phyloP scores from a whole-genome alignment of 2,797 vertebrate genomes.

The Ptychobarbus kaznakovi region DNA sequence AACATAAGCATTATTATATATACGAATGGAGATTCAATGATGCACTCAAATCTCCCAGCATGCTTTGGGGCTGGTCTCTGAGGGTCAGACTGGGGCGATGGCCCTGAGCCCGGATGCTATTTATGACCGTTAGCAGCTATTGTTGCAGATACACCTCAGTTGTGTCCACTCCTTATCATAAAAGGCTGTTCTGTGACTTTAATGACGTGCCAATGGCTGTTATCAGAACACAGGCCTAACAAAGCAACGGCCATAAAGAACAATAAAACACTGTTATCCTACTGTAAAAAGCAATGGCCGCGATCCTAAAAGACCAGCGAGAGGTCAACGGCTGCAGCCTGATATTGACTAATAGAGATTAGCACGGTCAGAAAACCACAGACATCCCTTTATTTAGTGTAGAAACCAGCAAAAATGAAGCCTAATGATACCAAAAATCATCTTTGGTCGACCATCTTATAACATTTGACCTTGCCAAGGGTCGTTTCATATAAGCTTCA shows the following conservation, averaged over 20 bases:
- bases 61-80: constrained; percentile 58
- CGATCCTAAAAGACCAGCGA: constrained; percentile 73
- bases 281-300: constrained; percentile 81
- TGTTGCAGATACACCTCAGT: constrained; percentile 70
- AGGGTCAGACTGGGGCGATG: constrained; percentile 67
- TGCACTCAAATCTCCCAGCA: constrained; percentile 6
- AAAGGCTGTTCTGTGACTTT: constrained; percentile 78
- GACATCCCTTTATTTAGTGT: constrained; percentile 66
- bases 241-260: constrained; percentile 78
- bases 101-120: constrained; percentile 60
- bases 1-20: too few relatives aligned
- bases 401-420: constrained; percentile 51
- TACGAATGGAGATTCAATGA: too few relatives aligned
- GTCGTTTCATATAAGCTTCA: not conserved
- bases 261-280: constrained; percentile 80
- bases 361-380: constrained; percentile 76
- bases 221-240: constrained; percentile 79
- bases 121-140: constrained; percentile 71
- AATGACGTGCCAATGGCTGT: constrained; percentile 78
- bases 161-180: constrained; percentile 77
- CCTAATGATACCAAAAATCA: not conserved
- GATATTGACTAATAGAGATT: constrained; percentile 81
- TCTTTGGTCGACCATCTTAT: not conserved
- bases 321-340: constrained; percentile 79
- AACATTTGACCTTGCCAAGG: not conserved